Evolutionary conservation across 2,797 vertebrate genomes (phyloP), one percentile per base, ranked within the genome.

Genomic region (Serranus cabrilla): DNA sequence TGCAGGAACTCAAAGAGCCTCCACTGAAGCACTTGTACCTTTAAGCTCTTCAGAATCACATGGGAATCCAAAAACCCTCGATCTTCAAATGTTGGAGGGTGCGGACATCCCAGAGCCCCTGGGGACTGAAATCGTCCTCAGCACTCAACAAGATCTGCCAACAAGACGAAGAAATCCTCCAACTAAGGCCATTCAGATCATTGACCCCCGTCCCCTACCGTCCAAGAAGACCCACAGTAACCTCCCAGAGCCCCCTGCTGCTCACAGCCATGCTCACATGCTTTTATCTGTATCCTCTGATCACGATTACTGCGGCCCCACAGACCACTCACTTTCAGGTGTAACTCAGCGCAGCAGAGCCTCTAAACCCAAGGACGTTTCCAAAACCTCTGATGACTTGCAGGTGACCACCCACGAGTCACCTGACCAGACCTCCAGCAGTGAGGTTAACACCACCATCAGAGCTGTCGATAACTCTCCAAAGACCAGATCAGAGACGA

Each of bases 291-390:
- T 94, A 46, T 94, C 87, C 0, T 93, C 94, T 5, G 98, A 99
- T 84, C 98, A 99, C 0, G 96, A 98, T 89, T 99, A 99, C 92
- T 99, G 97, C 54, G 77, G 92, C 25, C 85, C 86, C 20, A 25
- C 34, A 42, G 80, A 78, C 31, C 49, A 18, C 1, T 59, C 61
- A 12, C 47, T 20, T 1, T 49, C 40, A n/a, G 43, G 25, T 50
- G 1, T 72, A 72, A 86, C 93, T 51, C 94, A 90, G 77, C 94
- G 92, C 81, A 95, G 93, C 0, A 89, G 94, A 87, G 93, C 92
- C 16, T 50, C 71, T 8, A 60, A 54, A 54, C 49, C 61, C 59
- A 63, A 52, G 46, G 71, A 74, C 23, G 10, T 34, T 20, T 18
- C 42, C n/a, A 45, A 74, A 55, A 66, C 27, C 43, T 1, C 61